These are phyloP conservation scores for Myopa testacea DNA, from an alignment of 2,888 invertebrate species.

Conservation along the genomic window DNA sequence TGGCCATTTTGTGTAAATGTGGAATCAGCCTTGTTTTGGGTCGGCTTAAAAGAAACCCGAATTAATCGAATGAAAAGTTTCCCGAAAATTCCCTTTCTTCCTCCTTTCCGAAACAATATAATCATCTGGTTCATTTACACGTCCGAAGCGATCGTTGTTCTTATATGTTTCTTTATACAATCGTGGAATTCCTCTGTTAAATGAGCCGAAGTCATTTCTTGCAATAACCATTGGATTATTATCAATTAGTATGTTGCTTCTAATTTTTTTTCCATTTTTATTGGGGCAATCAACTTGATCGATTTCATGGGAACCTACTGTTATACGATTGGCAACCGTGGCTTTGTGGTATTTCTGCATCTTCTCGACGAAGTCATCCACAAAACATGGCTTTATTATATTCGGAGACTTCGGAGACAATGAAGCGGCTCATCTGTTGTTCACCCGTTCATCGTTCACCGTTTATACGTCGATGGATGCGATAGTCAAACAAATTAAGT, in stretches of 20 bases:
- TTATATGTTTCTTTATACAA: not conserved
- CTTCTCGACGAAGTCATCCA: not conserved
- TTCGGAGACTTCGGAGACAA: not conserved
- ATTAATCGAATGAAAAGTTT: too few species aligned
- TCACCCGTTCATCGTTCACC: not conserved
- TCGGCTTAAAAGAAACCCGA: too few species aligned
- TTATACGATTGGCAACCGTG: not conserved
- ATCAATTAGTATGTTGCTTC: conserved; percentile 57
- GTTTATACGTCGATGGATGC: not conserved
- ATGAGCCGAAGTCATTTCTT: conserved; percentile 23
- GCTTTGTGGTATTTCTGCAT: conserved; percentile 25
- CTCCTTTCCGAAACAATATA: too few species aligned
- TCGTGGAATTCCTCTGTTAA: conserved; percentile 15
- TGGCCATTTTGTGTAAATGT: too few species aligned
- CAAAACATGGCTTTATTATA: conserved; percentile 7
- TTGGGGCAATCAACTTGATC: conserved; percentile 52
- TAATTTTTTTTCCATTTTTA: conserved; percentile 53
- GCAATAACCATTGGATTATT: conserved; percentile 57
- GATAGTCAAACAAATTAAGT: conserved; percentile 36
- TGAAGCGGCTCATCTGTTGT: not conserved
- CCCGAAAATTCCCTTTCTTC: too few species aligned
- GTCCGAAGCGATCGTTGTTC: too few species aligned
- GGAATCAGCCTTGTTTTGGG: too few species aligned
- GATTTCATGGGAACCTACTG: conserved; percentile 23
- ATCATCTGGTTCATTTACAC: too few species aligned